A percentile compares a stretch with the other conserved stretches of the same genome.
phyloP scores from a whole-genome alignment of 1,140 invertebrate species.

The Calliphora vicina region DNA sequence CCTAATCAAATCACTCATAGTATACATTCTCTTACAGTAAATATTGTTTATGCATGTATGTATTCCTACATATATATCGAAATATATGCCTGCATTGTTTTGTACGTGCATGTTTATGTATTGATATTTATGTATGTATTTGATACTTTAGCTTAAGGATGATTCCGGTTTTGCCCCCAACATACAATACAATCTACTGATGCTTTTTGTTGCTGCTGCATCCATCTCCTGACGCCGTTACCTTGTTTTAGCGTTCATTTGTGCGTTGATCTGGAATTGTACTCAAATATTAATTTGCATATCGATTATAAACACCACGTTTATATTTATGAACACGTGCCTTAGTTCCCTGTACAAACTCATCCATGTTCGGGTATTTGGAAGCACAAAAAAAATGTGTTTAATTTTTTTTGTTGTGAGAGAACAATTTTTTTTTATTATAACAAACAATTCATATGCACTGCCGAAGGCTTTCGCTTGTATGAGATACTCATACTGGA shows the following conservation, averaged over 20 bases:
- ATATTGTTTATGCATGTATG: background rate
- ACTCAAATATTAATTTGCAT: slow-evolving; percentile 31
- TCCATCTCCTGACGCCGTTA: background rate
- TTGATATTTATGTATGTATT: background rate
- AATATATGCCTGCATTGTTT: background rate
- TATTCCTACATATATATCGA: background rate
- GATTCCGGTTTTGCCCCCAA: background rate
- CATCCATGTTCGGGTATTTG: background rate
- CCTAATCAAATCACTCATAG: background rate
- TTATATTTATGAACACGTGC: slow-evolving; percentile 10
- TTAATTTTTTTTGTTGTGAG: background rate
- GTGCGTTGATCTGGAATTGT: slow-evolving; percentile 23
- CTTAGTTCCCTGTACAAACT: background rate
- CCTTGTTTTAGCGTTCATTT: slow-evolving; percentile 6
- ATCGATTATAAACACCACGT: slow-evolving; percentile 22
- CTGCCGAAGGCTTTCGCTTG: background rate
- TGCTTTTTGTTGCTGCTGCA: background rate
- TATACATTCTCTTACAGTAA: background rate
- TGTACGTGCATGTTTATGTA: background rate
- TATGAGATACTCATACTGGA: background rate
- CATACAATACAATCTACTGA: background rate
- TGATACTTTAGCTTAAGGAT: slow-evolving; percentile 10
- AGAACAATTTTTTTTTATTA: background rate
- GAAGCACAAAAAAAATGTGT: background rate
- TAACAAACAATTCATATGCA: background rate